Evolutionary conservation across 2,888 invertebrate species (phyloP).

Genomic region (Bruchidius siliquastri): DNA sequence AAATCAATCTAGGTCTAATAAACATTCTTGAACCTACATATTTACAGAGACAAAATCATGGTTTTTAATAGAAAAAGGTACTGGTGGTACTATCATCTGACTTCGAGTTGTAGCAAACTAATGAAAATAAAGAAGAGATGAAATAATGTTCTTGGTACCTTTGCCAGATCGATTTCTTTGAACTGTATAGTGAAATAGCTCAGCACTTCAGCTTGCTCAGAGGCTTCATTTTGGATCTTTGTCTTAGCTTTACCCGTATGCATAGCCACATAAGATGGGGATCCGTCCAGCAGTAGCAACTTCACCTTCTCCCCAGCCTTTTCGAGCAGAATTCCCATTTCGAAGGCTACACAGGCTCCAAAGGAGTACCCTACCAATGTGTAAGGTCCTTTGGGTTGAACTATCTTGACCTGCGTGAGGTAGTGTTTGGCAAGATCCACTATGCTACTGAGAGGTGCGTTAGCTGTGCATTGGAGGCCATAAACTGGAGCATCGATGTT

Average conservation of each 20-base stretch:
- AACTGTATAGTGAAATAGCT: constrained; percentile 80
- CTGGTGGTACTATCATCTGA: too few species aligned
- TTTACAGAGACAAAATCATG: too few species aligned
- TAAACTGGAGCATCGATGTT: constrained; percentile 72
- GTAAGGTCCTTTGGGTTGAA: constrained; percentile 81
- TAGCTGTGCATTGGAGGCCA: constrained; percentile 83
- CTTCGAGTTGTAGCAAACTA: too few species aligned
- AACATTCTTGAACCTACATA: too few species aligned
- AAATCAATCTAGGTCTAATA: too few species aligned
- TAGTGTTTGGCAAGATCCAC: constrained; percentile 69
- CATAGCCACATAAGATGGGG: constrained; percentile 73
- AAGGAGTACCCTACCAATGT: constrained; percentile 91
- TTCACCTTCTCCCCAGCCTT: constrained; percentile 54
- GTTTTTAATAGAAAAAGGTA: too few species aligned
- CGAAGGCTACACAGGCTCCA: constrained; percentile 91
- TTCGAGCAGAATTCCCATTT: constrained; percentile 86
- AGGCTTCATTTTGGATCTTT: constrained; percentile 50
- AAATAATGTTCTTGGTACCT: too few species aligned
- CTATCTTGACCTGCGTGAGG: constrained; percentile 65
- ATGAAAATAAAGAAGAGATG: too few species aligned
- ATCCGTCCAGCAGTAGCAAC: constrained; percentile 85
- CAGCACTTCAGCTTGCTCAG: constrained; percentile 68
- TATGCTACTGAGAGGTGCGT: constrained; percentile 70
- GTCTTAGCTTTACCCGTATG: constrained; percentile 68
- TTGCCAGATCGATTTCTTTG: constrained; percentile 68